Evolutionary conservation across 2,113 vertebrate species (phyloP), one percentile per base, ranked within the genome.

Genomic region (Gila orcuttii): DNA sequence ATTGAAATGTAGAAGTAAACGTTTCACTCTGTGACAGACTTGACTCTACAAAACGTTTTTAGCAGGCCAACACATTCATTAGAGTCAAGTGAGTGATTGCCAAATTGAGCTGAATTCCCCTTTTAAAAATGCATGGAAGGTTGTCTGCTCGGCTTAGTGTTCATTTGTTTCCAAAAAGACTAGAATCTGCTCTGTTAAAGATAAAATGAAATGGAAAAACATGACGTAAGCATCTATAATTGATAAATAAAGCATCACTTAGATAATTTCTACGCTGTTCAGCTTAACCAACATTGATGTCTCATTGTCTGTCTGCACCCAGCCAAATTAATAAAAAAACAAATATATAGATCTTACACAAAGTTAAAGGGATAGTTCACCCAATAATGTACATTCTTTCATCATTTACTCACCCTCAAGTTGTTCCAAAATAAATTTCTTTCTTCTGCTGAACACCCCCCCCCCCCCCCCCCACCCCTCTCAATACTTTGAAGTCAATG

Each of bases 101-200:
- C 92, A 90, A 89, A 92, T 90, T 79, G 87, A 90, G 80, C 42
- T 84, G 86, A 82, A 79, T 89, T 91, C 79, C 87, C 77, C 77
- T 74, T 33, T 86, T 86, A 91, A 93, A 90, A 90, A 92, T 88
- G 91, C 89, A 82, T 77, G 89, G 85, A 88, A 89, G 87, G 87
- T 89, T 91, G 90, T 93, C 89, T 91, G 89, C 91, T 88, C 28
- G 33, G 87, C 90, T 91, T 89, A 86, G 71, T 90, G 82, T 86
- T 90, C 86, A 85, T 12, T 55, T 86, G 88, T 85, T 55, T 84
- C 77, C 79, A 68, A 57, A 45, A 73, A 47, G 12, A 60, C 13
- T 25, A 45, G 19, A 57, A 71, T 79, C 23, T 66, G n/a, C 64
- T 55, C 10, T 55, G 8, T 82, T 11, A 28, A 82, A 68, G 25